These are phyloP conservation scores for Chitala chitala DNA, from an alignment of 2,113 vertebrate species.

Conservation along the genomic window DNA sequence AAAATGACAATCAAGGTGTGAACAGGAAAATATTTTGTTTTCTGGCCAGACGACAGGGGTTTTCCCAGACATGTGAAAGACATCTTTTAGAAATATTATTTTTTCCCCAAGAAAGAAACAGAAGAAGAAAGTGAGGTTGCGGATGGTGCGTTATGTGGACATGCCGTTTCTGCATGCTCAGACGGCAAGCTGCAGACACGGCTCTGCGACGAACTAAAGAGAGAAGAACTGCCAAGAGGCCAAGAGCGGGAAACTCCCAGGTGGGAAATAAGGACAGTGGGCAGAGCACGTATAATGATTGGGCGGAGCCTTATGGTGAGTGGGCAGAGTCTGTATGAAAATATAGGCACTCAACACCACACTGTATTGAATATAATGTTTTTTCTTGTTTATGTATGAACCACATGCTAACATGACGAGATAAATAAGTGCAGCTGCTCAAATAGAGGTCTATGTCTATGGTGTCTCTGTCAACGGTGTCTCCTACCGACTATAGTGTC, in stretches of 20 bases:
- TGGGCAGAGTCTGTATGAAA: too few species aligned
- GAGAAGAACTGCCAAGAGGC: not conserved
- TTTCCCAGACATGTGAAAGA: not conserved
- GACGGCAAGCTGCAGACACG: not conserved
- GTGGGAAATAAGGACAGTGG: not conserved
- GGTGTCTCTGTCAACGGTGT: too few species aligned
- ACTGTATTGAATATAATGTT: too few species aligned
- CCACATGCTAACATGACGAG: too few species aligned
- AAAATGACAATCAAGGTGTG: not conserved
- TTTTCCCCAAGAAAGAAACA: not conserved
- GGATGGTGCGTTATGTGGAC: not conserved
- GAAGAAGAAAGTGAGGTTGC: not conserved
- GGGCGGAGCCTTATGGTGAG: too few species aligned
- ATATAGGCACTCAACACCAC: too few species aligned
- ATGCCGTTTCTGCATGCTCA: not conserved
- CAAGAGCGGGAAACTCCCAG: conserved; percentile 6
- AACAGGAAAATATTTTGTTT: not conserved
- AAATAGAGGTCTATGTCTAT: too few species aligned
- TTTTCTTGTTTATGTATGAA: too few species aligned
- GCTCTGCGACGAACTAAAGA: not conserved
- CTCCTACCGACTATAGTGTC: too few species aligned
- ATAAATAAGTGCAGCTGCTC: too few species aligned
- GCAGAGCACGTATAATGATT: too few species aligned
- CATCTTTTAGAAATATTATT: not conserved
- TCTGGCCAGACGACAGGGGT: conserved; percentile 3